These are phyloP conservation scores for Atta cephalotes DNA, from an alignment of 1,140 invertebrate genomes.

Conservation along the genomic window DNA sequence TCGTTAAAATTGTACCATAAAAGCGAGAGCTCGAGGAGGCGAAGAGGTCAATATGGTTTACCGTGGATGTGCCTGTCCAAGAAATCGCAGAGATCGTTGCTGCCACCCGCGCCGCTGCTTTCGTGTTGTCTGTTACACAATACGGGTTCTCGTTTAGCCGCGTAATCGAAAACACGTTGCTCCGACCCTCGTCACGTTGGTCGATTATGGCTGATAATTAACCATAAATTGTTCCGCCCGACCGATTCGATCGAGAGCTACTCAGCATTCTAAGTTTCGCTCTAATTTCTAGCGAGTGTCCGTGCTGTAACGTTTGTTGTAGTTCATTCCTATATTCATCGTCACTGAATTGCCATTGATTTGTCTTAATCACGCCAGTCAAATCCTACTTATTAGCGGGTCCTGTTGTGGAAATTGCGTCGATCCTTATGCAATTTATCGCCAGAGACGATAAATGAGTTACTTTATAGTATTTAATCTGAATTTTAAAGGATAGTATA, in stretches of 20 bases:
- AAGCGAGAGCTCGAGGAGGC: constrained; percentile 34
- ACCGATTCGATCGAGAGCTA: constrained; percentile 69
- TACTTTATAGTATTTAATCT: not conserved
- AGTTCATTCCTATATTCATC: not conserved
- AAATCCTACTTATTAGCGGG: not conserved
- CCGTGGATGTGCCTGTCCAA: constrained; percentile 36
- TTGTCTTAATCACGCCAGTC: not conserved
- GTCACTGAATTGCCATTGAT: constrained; percentile 7
- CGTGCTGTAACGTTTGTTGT: not conserved
- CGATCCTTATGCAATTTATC: not conserved
- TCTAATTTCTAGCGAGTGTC: constrained; percentile 31
- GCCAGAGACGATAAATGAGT: not conserved
- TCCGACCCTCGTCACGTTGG: not conserved
- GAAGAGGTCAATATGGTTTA: constrained; percentile 46
- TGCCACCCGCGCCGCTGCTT: not conserved
- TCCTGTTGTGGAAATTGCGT: not conserved
- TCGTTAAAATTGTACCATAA: constrained; percentile 64
- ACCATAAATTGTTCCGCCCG: constrained; percentile 74
- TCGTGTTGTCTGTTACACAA: constrained; percentile 61
- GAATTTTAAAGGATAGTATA: constrained; percentile 24
- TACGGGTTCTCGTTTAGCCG: constrained; percentile 39
- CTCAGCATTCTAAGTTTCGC: constrained; percentile 8
- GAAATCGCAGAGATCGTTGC: constrained; percentile 41
- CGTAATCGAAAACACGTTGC: constrained; percentile 53
- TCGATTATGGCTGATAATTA: constrained; percentile 76